Base-by-base conservation (phyloP, 1,140 invertebrate genomes). In the Gryllus bimaculatus region DNA sequence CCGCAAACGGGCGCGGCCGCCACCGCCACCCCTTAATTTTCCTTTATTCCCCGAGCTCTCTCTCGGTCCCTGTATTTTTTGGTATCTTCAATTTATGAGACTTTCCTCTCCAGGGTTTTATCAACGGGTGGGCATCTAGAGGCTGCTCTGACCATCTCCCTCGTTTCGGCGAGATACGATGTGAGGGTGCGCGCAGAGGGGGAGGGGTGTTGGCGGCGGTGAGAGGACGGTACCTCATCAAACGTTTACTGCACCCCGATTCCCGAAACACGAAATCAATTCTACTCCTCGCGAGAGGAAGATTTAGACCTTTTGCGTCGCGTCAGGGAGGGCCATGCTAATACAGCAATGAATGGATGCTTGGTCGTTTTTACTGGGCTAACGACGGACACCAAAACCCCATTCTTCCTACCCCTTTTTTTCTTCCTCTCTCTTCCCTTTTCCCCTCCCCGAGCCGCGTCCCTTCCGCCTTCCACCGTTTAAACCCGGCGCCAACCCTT, bases 71-170 rank as follows among this genome's bases (percentile, higher is more conserved):
- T 66, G 54, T 66, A 66, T 66, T 66, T 66, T 66, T 66, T 13
- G 54, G 54, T 66, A 66, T 66, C 54, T 66, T 66, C 54, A 66
- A 66, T 66, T 66, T 66, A 66, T 66, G 54, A 66, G 54, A 66
- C 54, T 66, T 66, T 66, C 54, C 54, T 66, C 54, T 66, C 54
- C 54, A 10, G 54, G 54, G 54, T 66, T 66, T 66, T 66, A 66
- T 66, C 54, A 66, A 66, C 54, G 54, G 54, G 10, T 18, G 54
- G 54, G 54, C 54, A 66, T 66, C 54, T 66, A 66, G 54, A 66
- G 54, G 2, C 54, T 10, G 54, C 54, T 13, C 54, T 66, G 54
- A 18, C 54, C 54, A 66, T 66, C 54, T 66, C 54, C 54, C 54
- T 18, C 10, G 10, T 18, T 10, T 18, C 54, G 54, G 18, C 10